phyloP scores from a whole-genome alignment of 2,888 invertebrate species.

The Cosmia trapezina region DNA sequence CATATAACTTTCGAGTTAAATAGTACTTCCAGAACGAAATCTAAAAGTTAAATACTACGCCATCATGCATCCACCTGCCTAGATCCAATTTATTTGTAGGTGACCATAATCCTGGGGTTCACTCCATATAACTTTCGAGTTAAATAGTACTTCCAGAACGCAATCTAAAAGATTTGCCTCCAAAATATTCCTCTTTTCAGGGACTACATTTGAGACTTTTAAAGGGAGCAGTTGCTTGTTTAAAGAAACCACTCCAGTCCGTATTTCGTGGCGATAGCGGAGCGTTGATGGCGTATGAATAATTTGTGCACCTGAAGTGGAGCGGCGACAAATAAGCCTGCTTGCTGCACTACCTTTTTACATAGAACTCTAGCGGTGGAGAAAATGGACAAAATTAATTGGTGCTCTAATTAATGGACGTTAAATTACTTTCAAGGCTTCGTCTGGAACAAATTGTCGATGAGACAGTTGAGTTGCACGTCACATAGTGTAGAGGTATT shows the following conservation, averaged over 20 bases:
- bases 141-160: background rate
- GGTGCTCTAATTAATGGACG: constrained; percentile 14
- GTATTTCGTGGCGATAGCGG: constrained; percentile 50
- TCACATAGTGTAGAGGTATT: background rate
- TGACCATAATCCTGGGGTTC: background rate
- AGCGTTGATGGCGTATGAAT: constrained; percentile 64
- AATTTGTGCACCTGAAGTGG: constrained; percentile 57
- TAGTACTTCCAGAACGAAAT: background rate
- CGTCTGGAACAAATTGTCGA: background rate
- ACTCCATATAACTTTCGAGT: background rate
- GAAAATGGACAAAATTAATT: constrained; percentile 40
- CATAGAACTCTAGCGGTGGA: constrained; percentile 3
- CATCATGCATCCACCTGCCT: background rate
- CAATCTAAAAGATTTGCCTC: constrained; percentile 1
- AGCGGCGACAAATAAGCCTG: constrained; percentile 56
- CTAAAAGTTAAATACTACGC: constrained; percentile 4
- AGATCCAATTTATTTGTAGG: background rate
- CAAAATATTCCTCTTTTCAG: constrained; percentile 8
- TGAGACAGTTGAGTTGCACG: background rate
- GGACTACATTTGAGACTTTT: constrained; percentile 45
- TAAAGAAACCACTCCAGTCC: constrained; percentile 52
- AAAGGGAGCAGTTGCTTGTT: constrained; percentile 48
- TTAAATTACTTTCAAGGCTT: background rate
- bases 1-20: background rate
- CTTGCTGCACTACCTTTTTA: constrained; percentile 30